phyloP scores from a whole-genome alignment of 2,113 vertebrate genomes.

The rat (Rattus norvegicus) region GRCr8 NC_086024.1:56910501-56911000 shows the following conservation, averaged over 20 bases:
- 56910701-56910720: neutral
- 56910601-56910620: neutral
- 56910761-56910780: neutral
- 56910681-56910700: neutral
- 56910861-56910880: slow-evolving; percentile 8
- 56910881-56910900: slow-evolving; percentile 37
- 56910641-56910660: neutral
- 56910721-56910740: neutral
- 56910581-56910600: neutral
- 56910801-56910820: neutral
- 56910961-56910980: neutral
- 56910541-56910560: neutral
- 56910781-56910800: neutral
- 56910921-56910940: neutral
- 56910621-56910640: neutral
- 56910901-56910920: neutral
- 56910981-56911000: slow-evolving; percentile 50
- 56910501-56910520: neutral
- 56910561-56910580: neutral
- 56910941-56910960: neutral
- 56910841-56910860: slow-evolving; percentile 14
- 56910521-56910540: neutral
- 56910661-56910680: neutral
- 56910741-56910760: neutral
- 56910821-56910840: neutral